A percentile compares a stretch with the other conserved stretches of the same genome.
phyloP scores from a whole-genome alignment of 1,140 invertebrate species.

The Proales similis region DNA sequence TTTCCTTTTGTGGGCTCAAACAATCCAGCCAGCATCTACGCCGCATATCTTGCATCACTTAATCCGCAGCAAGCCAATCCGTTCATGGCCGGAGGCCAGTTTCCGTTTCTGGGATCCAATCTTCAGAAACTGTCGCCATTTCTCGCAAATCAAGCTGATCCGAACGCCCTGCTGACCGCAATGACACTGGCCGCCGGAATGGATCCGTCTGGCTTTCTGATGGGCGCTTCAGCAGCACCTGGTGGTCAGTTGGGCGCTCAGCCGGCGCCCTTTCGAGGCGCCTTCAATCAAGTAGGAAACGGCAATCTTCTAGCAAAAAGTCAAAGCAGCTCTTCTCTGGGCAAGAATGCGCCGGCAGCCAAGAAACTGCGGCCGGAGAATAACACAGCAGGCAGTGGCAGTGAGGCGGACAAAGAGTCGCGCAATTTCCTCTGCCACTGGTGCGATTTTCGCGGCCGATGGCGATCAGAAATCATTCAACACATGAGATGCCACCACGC shows the following conservation, averaged over 20 bases:
- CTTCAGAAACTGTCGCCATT: not conserved
- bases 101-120: not conserved
- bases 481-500: constrained; percentile 54
- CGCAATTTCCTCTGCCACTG: constrained; percentile 42
- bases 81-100: too few species aligned
- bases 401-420: constrained; percentile 19
- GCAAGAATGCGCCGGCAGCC: not conserved
- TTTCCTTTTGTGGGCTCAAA: constrained; percentile 24
- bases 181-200: not conserved
- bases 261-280: too few species aligned
- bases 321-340: not conserved
- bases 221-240: not conserved
- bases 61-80: not conserved
- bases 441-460: constrained; percentile 50
- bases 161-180: not conserved
- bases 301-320: too few species aligned
- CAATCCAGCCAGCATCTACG: not conserved
- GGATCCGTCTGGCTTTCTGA: not conserved
- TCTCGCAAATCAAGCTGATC: not conserved
- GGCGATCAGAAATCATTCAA: constrained; percentile 52
- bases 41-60: too few species aligned
- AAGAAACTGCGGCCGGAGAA: too few species aligned
- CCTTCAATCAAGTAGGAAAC: too few species aligned
- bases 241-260: too few species aligned
- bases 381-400: too few species aligned